phyloP scores from a whole-genome alignment of 2,113 vertebrate species.

The Nyctibius bracteatus region DNA sequence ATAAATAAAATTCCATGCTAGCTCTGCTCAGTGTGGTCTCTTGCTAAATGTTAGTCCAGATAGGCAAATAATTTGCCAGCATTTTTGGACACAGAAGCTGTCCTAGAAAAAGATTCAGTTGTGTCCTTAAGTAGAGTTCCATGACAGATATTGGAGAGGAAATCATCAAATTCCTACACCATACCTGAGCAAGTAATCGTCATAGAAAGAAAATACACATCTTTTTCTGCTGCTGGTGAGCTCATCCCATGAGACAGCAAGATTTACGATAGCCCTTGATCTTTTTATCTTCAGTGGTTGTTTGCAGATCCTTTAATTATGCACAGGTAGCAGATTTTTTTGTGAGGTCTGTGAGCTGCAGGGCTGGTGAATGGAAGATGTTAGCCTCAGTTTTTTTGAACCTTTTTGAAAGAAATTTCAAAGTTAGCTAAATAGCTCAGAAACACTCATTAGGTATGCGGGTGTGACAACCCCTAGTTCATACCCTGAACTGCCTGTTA shows the following conservation, averaged over 20 bases:
- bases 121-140: background rate
- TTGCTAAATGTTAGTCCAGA: background rate
- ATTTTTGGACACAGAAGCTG: background rate
- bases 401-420: background rate
- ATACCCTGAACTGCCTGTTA: background rate
- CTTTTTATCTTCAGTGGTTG: slow-evolving; percentile 39
- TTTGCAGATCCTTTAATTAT: slow-evolving; percentile 51
- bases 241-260: background rate
- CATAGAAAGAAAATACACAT: background rate
- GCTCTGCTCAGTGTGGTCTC: background rate
- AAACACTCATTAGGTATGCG: background rate
- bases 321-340: background rate
- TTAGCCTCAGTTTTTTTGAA: background rate
- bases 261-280: slow-evolving; percentile 34
- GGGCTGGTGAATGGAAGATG: background rate
- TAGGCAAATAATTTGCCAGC: background rate
- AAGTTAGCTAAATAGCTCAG: background rate
- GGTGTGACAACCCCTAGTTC: background rate
- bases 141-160: background rate
- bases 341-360: background rate
- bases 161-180: background rate
- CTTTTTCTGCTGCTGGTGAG: background rate
- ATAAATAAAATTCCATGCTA: background rate
- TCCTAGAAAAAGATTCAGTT: background rate
- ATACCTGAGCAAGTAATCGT: background rate